Evolutionary conservation across 2,797 vertebrate genomes (phyloP), one percentile per base, ranked within the genome.

Genomic region (Sebastes melanostomus): DNA sequence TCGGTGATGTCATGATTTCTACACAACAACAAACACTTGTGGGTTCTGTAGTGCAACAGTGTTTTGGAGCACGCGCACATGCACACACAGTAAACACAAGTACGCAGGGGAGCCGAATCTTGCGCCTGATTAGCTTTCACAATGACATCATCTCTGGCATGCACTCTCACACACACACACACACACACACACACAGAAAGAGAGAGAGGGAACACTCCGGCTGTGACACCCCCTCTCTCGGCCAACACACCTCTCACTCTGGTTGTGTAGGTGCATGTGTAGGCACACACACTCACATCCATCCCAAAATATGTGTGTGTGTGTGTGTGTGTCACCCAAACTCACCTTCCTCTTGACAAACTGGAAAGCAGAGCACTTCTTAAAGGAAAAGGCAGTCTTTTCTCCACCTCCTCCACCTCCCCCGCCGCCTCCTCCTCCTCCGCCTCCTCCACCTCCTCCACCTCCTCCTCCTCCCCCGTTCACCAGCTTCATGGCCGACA

Each of bases 311-410:
- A 13, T 46, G 36, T 42, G 36, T 66, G 32, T 79, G 42, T 46
- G 9, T 42, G 36, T 32, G 32, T 32, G 67, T 38, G 36, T 63
- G 32, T 79, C 46, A 66, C 61, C 67, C 66, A 61, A 86, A 89
- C 97, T 97, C 96, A 99, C 98, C 97, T 98, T 97, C 87, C 98
- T 98, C 93, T 99, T 99, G 92, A 99, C 97, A 94, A 98, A 99
- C 88, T 99, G 98, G 93, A 99, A 99, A 85, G 98, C 97, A 78
- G 98, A 98, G 82, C 98, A 99, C 93, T 98, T 99, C 96, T 98
- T 99, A 93, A 97, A 98, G 91, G 97, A 98, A 93, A 99, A 99
- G 76, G 93, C 86, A 20, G 93, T 92, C 89, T 95, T 96, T 92
- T 98, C 97, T 73, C 92, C 88, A 7, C 91, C 87, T 74, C 78